Evolutionary conservation across 1,140 invertebrate species (phyloP).

Genomic region (Belonocnema kinseyi): DNA sequence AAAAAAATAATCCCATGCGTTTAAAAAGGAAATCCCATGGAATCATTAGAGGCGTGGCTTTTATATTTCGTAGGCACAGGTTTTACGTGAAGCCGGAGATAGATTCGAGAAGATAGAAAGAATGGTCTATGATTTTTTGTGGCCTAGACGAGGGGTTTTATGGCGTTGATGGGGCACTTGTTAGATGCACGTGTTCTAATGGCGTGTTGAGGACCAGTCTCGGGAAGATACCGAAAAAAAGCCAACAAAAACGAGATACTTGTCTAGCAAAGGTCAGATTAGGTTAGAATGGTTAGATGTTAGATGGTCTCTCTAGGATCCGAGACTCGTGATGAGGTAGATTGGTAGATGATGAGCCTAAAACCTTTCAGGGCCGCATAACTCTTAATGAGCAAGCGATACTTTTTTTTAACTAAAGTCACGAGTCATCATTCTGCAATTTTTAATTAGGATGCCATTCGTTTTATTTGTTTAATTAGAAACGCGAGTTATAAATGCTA

Average conservation of each 20-base stretch:
- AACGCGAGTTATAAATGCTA: too few relatives aligned
- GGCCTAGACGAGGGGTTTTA: slow-evolving; percentile 40
- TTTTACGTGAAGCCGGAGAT: not conserved
- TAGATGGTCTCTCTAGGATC: slow-evolving; percentile 44
- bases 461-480: too few relatives aligned
- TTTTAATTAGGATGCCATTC: too few relatives aligned
- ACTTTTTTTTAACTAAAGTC: too few relatives aligned
- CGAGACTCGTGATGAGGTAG: slow-evolving; percentile 40
- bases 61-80: slow-evolving; percentile 27
- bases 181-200: slow-evolving; percentile 70
- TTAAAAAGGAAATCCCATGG: not conserved
- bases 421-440: too few relatives aligned
- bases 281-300: slow-evolving; percentile 30
- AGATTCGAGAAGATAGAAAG: slow-evolving; percentile 24
- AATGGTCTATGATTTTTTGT: slow-evolving; percentile 27
- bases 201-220: slow-evolving; percentile 50
- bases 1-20: slow-evolving; percentile 7
- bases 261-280: slow-evolving; percentile 44
- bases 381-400: not conserved
- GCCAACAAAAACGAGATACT: slow-evolving; percentile 45
- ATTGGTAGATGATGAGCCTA: slow-evolving; percentile 10
- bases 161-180: slow-evolving; percentile 64
- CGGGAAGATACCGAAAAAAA: slow-evolving; percentile 46
- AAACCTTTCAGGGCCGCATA: slow-evolving; percentile 15
- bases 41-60: slow-evolving; percentile 25